Conservation (phyloP, 2,888 invertebrate genomes). For the Acronicta leporina region DNA sequence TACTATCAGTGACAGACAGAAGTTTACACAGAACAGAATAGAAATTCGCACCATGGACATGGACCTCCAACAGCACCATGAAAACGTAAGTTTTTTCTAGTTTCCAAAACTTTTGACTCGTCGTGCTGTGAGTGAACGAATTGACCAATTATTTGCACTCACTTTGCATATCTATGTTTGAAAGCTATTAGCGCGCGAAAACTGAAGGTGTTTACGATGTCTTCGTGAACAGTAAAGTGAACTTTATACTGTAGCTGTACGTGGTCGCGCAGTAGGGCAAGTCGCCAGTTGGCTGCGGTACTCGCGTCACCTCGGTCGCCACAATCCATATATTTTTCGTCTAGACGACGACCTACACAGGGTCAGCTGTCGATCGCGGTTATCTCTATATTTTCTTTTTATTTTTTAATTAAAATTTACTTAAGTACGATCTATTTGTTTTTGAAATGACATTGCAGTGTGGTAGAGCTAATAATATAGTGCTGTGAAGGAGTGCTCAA, state of each 20-base stretch:
- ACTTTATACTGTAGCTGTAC: conserved; percentile 81
- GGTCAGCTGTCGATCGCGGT: conserved; percentile 63
- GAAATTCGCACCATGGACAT: conserved; percentile 60
- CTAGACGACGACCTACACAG: conserved; percentile 68
- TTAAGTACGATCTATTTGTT: background rate
- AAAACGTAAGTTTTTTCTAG: conserved; percentile 66
- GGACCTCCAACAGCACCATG: conserved; percentile 59
- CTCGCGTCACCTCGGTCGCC: conserved; percentile 73
- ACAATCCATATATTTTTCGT: conserved; percentile 63
- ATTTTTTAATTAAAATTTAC: conserved; percentile 20
- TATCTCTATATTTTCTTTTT: conserved; percentile 35
- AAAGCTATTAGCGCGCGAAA: conserved; percentile 57
- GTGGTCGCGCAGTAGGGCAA: conserved; percentile 79
- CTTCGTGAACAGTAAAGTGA: conserved; percentile 72
- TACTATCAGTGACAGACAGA: conserved; percentile 42
- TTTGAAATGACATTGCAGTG: conserved; percentile 24
- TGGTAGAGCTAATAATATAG: conserved; percentile 40
- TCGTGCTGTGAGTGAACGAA: conserved; percentile 10
- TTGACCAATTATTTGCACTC: conserved; percentile 12
- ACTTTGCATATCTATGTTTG: conserved; percentile 13
- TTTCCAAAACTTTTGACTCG: conserved; percentile 8
- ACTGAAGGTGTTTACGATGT: conserved; percentile 61
- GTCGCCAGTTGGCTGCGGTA: conserved; percentile 85
- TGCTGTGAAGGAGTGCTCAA: conserved; percentile 48
- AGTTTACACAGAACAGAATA: too few relatives aligned